Evolutionary conservation across 2,113 vertebrate species (phyloP), one percentile per base, ranked within the genome.

Genomic region (Pollachius pollachius): DNA sequence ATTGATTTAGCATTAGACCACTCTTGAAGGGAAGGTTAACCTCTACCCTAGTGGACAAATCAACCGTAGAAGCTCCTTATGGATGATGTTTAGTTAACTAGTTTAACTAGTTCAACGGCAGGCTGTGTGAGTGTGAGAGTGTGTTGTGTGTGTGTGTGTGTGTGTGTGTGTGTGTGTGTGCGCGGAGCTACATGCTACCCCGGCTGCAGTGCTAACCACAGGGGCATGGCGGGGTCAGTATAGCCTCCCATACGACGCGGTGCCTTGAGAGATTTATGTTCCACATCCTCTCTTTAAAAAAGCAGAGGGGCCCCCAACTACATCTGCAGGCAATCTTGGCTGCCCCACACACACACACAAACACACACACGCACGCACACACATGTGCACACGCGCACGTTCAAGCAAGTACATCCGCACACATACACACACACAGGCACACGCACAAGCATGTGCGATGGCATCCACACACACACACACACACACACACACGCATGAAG

Each of bases 271-370:
- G 87, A 87, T 86, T 88, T 78, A 86, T 85, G 81, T 75, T 82
- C 81, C 77, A 85, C 84, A 79, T 83, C 85, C 83, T 85, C 77
- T 87, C 5, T 37, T 84, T 88, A 81, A 83, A 72, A 73, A 84
- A 86, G 81, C 77, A 80, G 56, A 78, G 68, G 78, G 69, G 58
- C 78, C 81, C 72, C 64, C 81, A 87, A 80, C 71, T 84, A 87
- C 83, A 87, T 90, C 85, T 90, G 89, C 79, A 87, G 78, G 76
- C 81, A 89, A 88, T 89, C 80, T 74, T 16, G 60, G 30, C 71
- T n/a, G 58, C 79, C 54, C 68, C 11, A 60, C 7, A 56, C 65
- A 48, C 41, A 48, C 41, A 48, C 41, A 48, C 7, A 48, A 1
- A 48, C 41, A 48, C 11, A 12, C n/a, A 61, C 11, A 13, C 59